Evolutionary conservation across 1,140 invertebrate genomes (phyloP).

Genomic region (Brachionus plicatilis): DNA sequence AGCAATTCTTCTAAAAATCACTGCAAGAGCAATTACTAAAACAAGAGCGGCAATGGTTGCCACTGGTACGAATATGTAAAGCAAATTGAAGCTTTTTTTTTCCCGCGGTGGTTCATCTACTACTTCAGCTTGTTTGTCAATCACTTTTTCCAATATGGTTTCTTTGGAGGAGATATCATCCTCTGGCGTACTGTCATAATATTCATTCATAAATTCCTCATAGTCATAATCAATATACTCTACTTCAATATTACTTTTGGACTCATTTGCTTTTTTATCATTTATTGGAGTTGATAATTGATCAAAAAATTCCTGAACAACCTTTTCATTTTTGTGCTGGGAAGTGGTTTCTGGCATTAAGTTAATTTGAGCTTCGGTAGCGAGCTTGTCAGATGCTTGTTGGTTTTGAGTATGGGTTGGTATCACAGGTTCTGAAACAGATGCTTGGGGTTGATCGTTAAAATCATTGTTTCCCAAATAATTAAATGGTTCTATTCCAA

Average conservation of each 20-base stretch:
- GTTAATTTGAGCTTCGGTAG: not conserved
- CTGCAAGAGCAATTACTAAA: not conserved
- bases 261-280: not conserved
- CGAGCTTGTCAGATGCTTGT: not conserved
- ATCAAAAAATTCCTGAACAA: not conserved
- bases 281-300: not conserved
- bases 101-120: not conserved
- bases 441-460: not conserved
- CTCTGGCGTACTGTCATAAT: not conserved
- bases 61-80: not conserved
- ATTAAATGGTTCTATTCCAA: not conserved
- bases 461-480: not conserved
- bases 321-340: not conserved
- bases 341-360: not conserved
- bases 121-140: not conserved
- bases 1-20: not conserved
- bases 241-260: not conserved
- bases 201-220: not conserved
- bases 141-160: not conserved
- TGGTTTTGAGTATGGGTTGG: not conserved
- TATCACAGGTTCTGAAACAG: not conserved
- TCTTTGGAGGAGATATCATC: not conserved
- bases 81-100: not conserved
- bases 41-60: not conserved
- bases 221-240: not conserved